These are phyloP conservation scores for Scaptomyza graminum DNA, from an alignment of 1,140 invertebrate species.

Conservation along the genomic window DNA sequence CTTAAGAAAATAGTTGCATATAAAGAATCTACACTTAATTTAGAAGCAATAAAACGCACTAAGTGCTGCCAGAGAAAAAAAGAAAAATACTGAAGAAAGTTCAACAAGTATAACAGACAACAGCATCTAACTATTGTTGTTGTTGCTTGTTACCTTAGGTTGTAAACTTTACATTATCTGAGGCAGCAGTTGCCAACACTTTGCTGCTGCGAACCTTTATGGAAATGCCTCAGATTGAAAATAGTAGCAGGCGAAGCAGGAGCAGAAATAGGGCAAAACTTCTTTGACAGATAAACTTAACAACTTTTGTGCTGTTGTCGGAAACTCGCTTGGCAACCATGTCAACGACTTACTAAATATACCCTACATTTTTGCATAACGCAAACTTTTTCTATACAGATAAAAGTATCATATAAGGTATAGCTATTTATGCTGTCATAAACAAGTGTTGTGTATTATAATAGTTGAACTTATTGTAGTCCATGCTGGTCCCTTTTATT, in stretches of 20 bases:
- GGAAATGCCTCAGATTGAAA: slow-evolving; percentile 75
- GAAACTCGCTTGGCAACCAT: not conserved
- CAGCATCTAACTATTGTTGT: slow-evolving; percentile 26
- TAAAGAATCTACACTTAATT: slow-evolving; percentile 65
- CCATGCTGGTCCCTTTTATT: not conserved
- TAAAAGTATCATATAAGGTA: not conserved
- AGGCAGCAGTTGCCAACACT: slow-evolving; percentile 46
- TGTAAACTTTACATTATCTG: slow-evolving; percentile 71
- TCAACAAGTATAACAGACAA: slow-evolving; percentile 34
- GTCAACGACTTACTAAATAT: not conserved
- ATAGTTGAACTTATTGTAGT: not conserved
- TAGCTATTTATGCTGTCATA: not conserved
- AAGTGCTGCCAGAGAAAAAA: slow-evolving; percentile 36
- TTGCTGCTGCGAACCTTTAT: slow-evolving; percentile 19
- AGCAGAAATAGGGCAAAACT: slow-evolving; percentile 42
- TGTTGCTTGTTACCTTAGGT: slow-evolving; percentile 59
- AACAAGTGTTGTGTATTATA: not conserved
- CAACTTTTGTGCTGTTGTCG: slow-evolving; percentile 7
- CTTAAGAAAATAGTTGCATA: slow-evolving; percentile 2
- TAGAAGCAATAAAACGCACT: slow-evolving; percentile 65
- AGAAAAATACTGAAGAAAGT: slow-evolving; percentile 15
- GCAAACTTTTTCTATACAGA: not conserved
- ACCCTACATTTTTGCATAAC: not conserved
- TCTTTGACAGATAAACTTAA: slow-evolving; percentile 61
- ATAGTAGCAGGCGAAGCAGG: slow-evolving; percentile 38